Base-by-base conservation (phyloP, 2,113 vertebrate species). In the Mormoops blainvillei region DNA sequence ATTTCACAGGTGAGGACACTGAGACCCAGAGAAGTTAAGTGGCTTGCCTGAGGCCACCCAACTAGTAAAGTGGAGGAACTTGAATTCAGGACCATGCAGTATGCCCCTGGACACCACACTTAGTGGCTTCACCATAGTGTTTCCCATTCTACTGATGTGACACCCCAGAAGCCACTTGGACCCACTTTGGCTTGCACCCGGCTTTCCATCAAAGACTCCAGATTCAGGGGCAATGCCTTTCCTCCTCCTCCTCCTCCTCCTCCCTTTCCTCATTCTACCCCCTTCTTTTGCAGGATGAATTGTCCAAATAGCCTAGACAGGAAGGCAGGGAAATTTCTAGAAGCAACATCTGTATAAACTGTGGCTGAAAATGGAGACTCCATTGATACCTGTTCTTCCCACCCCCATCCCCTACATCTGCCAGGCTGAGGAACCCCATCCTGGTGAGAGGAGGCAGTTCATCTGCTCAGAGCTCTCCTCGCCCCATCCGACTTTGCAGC, bases 381-480 rank as follows among this genome's bases (percentile, higher is more conserved):
- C 16, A 16, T 2, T 7, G 31, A 82, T 38, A 15, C 14, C 52
- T 6, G 5, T 7, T 50, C 24, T 48, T 52, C 73, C 65, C 33
- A 56, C 11, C 41, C 38, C n/a, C 20, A 67, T 1, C 5, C 1
- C 22, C 38, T 84, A 2, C 16, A 11, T 89, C 92, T 78, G 58
- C 88, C 19, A 20, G 36, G 36, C 85, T 43, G 43, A 77, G 33
- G 38, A 33, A 1, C 45, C 58, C 10, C 43, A 18, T 11, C 36
- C 45, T 50, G 20, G 14, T 33, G 28, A 36, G 18, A 84, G 20
- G 56, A 50, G 20, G 45, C 65, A 73, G 8, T 18, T 41, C 0
- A 1, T 45, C 26, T 0, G 0, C 52, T n/a, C 71, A 15, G 52
- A 65, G 28, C 16, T 16, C 78, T 58, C 10, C 22, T 24, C 5